phyloP scores from a whole-genome alignment of 2,113 vertebrate genomes.

The Machaerirhynchus nigripectus region DNA sequence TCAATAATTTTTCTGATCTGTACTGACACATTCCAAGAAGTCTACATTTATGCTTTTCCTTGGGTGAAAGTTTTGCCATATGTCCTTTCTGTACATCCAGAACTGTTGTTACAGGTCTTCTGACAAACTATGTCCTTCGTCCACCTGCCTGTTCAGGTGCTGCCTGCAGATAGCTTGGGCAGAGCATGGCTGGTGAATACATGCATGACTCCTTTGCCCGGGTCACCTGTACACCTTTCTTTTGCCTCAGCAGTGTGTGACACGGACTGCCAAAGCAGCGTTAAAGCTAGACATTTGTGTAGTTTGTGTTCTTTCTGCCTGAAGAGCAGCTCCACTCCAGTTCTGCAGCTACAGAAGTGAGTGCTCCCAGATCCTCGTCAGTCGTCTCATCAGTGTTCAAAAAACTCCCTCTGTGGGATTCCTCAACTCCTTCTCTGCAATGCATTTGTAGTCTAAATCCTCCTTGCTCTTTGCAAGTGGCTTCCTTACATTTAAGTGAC shows the following conservation, averaged over 20 bases:
- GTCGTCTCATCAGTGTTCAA: neutral
- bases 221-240: neutral
- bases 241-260: neutral
- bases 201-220: neutral
- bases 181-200: neutral
- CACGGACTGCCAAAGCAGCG: neutral
- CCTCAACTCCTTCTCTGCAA: neutral
- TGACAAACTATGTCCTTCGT: neutral
- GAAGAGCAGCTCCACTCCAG: neutral
- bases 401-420: slow-evolving; percentile 17
- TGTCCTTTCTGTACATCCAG: neutral
- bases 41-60: neutral
- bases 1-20: slow-evolving; percentile 45
- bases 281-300: neutral
- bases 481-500: neutral
- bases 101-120: neutral
- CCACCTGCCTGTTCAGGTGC: neutral
- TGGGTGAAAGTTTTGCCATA: neutral
- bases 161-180: neutral
- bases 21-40: neutral
- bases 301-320: neutral
- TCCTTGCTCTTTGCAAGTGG: neutral
- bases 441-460: slow-evolving; percentile 4
- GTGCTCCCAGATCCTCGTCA: neutral
- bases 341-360: neutral